A percentile compares a stretch with the other conserved stretches of the same genome.
Evolutionary conservation across 2,113 vertebrate genomes (phyloP).

Genomic region (Campylomormyrus tamandua): DNA sequence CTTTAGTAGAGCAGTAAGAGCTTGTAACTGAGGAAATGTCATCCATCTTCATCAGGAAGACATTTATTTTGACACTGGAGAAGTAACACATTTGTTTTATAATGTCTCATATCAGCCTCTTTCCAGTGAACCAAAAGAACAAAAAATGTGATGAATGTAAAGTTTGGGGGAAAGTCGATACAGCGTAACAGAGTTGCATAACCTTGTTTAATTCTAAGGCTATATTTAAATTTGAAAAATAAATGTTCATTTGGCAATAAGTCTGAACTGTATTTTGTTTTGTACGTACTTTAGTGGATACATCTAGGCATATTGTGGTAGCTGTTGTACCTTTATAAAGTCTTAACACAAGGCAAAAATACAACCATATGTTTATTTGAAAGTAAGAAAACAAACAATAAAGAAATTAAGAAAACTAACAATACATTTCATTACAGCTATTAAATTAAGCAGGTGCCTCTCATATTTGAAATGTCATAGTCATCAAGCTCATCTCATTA

Average conservation of each 20-base stretch:
- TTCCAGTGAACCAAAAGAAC: slow-evolving; percentile 6
- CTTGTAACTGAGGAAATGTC: background rate
- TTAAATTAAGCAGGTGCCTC: background rate
- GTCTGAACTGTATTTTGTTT: background rate
- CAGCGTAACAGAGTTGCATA: background rate
- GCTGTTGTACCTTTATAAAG: background rate
- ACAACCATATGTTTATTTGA: background rate
- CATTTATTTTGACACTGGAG: slow-evolving; percentile 13
- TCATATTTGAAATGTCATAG: background rate
- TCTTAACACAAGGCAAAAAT: background rate
- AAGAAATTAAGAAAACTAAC: background rate
- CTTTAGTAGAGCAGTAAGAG: background rate
- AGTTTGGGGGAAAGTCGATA: background rate
- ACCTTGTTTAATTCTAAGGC: background rate
- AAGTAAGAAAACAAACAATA: background rate
- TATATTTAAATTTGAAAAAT: background rate
- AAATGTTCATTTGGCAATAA: background rate
- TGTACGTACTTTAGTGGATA: background rate
- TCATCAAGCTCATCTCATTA: background rate
- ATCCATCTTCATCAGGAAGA: slow-evolving; percentile 8
- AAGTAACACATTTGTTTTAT: slow-evolving; percentile 15
- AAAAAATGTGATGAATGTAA: slow-evolving; percentile 19
- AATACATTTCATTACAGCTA: background rate
- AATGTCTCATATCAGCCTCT: slow-evolving; percentile 11
- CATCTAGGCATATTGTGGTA: background rate